These are phyloP conservation scores for Gryllus bimaculatus DNA, from an alignment of 1,140 invertebrate genomes.

Conservation along the genomic window DNA sequence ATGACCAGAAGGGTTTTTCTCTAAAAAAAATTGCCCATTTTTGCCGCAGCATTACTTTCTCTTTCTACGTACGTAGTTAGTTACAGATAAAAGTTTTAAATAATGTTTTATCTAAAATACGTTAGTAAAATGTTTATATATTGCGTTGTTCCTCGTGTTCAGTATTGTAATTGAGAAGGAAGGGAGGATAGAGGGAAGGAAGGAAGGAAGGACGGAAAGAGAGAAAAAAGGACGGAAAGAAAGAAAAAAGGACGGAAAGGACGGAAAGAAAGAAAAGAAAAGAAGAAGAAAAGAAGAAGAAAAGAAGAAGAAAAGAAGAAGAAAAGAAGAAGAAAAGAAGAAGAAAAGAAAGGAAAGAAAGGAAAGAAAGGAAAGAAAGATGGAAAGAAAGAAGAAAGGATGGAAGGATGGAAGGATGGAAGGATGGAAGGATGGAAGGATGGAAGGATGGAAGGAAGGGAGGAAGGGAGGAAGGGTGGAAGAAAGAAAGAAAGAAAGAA, in stretches of 20 bases:
- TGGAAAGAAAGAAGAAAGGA: constrained; percentile 10
- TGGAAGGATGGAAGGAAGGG: constrained; percentile 12
- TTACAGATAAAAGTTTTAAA: too few species aligned
- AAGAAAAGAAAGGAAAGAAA: constrained; percentile 8
- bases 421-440: constrained; percentile 12
- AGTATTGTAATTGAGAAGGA: too few species aligned
- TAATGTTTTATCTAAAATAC: too few species aligned
- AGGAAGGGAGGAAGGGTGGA: constrained; percentile 11
- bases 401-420: constrained; percentile 10
- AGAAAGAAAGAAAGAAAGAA: constrained; percentile 6
- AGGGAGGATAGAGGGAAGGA: too few species aligned
- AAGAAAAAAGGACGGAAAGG: constrained; percentile 6
- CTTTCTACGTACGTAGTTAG: too few species aligned
- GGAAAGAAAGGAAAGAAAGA: constrained; percentile 13
- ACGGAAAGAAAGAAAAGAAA: constrained; percentile 10
- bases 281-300: constrained; percentile 7
- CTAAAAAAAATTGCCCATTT: too few species aligned
- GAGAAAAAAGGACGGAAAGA: constrained; percentile 6
- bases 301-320: constrained; percentile 11
- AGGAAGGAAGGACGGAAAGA: too few species aligned
- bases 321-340: constrained; percentile 11
- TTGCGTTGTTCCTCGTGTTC: too few species aligned
- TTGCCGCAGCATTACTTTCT: too few species aligned
- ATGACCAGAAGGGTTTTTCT: too few species aligned
- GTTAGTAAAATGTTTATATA: too few species aligned